A percentile compares a stretch with the other conserved stretches of the same genome.
Evolutionary conservation across 2,888 invertebrate genomes (phyloP).

Genomic region (Troilus luridus): DNA sequence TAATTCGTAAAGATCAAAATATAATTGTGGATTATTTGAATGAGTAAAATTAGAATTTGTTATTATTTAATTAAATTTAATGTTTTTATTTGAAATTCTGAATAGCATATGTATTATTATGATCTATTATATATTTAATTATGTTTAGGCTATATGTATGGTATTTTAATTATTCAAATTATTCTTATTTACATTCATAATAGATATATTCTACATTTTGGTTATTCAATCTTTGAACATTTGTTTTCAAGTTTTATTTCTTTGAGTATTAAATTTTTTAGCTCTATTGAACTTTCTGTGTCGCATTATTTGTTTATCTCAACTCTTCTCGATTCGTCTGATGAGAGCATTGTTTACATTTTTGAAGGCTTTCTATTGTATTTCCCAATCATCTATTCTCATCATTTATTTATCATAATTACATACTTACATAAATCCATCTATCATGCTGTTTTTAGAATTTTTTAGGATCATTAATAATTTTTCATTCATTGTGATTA

Average conservation of each 20-base stretch:
- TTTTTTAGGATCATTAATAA: neutral
- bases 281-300: neutral
- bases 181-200: neutral
- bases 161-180: neutral
- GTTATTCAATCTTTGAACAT: neutral
- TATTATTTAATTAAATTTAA: neutral
- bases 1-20: neutral
- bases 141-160: neutral
- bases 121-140: neutral
- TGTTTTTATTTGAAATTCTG: neutral
- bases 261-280: neutral
- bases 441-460: neutral
- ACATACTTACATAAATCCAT: neutral
- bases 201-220: neutral
- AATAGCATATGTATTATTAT: neutral
- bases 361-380: neutral
- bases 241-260: neutral
- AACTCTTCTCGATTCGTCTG: neutral
- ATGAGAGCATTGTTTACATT: neutral
- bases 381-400: neutral
- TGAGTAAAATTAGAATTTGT: neutral
- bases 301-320: neutral
- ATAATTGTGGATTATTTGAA: neutral
- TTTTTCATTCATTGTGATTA: neutral
- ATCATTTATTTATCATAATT: neutral